phyloP scores from a whole-genome alignment of 2,888 invertebrate species.

The Drosophila longiperda region DNA sequence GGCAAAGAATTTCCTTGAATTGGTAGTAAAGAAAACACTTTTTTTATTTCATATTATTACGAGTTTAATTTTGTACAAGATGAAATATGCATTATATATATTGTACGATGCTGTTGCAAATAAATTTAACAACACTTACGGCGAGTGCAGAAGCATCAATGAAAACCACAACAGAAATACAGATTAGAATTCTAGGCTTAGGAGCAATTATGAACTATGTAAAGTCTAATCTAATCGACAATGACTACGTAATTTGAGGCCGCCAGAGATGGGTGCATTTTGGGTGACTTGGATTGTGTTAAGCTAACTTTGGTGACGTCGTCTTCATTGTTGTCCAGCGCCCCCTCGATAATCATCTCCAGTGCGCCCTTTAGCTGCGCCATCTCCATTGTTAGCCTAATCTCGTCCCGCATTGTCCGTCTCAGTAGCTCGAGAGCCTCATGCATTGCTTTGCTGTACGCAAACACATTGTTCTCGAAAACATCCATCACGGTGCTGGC shows the following conservation, averaged over 20 bases:
- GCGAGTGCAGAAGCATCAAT: not conserved
- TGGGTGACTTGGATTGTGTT: conserved; percentile 26
- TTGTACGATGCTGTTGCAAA: not conserved
- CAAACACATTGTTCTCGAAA: conserved; percentile 88
- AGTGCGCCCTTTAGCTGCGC: conserved; percentile 89
- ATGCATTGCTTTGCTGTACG: conserved; percentile 88
- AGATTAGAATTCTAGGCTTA: not conserved
- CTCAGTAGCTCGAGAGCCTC: conserved; percentile 88
- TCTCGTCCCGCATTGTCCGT: conserved; percentile 88
- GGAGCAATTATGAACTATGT: not conserved
- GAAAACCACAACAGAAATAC: not conserved
- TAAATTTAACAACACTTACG: not conserved
- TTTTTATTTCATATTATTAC: too few species aligned
- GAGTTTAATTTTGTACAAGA: too few species aligned
- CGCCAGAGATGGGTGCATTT: conserved; percentile 77
- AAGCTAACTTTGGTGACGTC: conserved; percentile 65
- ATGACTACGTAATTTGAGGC: conserved; percentile 76
- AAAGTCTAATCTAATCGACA: conserved; percentile 47
- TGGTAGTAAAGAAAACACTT: too few species aligned
- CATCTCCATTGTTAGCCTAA: conserved; percentile 88
- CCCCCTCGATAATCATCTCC: conserved; percentile 88
- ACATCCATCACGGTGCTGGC: conserved; percentile 91
- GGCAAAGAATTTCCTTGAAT: too few species aligned
- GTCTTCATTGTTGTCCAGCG: conserved; percentile 84
- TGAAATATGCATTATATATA: too few species aligned